Base-by-base conservation (phyloP, 2,113 vertebrate species). In the Sylvia atricapilla region DNA sequence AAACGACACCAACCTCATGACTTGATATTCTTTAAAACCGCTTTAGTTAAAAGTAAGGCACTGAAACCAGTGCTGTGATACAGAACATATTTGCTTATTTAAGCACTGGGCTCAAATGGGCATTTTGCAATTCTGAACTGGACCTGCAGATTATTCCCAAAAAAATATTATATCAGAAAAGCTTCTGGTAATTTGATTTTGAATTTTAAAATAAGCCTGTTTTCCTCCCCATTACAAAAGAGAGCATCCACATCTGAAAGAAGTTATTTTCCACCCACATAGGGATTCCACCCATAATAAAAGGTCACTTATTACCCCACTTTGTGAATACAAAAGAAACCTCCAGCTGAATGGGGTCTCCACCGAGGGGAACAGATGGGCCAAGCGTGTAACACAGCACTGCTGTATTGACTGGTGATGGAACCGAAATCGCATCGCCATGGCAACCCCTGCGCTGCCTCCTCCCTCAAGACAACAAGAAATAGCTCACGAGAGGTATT, bases 401-500 rank as follows among this genome's bases (percentile, higher is more conserved):
- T 68, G 92, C 92, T 93, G 87, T 79, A 95, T 88, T 93, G 96
- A 94, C 96, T 96, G 87, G 92, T 39, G 92, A 96, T 93, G 93
- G 93, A 93, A 73, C 83, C 46, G 72, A 66, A 84, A 89, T 50
- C 59, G 1, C 77, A 72, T 96, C 63, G 35, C 95, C 94, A 87
- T 94, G 88, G 95, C 90, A 96, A 93, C 94, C 55, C 67, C 89
- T 30, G 33, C 37, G 17, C 88, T 79, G 84, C 92, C 95, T 91
- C 92, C 91, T 91, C 91, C 93, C 89, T 93, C 86, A 70, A 86
- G 81, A 85, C 84, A 87, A 83, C 49, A 68, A 87, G 73, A 81
- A 95, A 94, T 91, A 90, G 93, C 95, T 97, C 95, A 69, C 12
- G 2, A 81, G 90, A 96, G 92, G 87, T 97, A 97, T 96, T 96